phyloP scores from a whole-genome alignment of 2,797 vertebrate genomes.

The Harpagifer antarcticus region DNA sequence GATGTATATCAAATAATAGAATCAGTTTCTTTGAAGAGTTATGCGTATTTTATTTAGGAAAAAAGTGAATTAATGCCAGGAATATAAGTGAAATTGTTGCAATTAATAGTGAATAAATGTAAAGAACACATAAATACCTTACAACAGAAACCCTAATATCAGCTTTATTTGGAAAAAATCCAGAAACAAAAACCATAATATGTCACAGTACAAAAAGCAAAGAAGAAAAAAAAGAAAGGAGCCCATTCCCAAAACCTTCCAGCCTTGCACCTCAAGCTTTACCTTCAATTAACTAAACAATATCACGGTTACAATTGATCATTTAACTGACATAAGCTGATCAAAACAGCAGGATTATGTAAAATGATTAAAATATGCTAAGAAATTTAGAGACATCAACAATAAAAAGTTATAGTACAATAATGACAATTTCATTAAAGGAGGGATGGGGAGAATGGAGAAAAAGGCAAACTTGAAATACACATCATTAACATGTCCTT shows the following conservation, averaged over 20 bases:
- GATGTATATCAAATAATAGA: not conserved
- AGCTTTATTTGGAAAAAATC: constrained; percentile 71
- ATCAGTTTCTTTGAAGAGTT: constrained; percentile 5
- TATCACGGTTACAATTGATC: constrained; percentile 69
- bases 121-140: constrained; percentile 51
- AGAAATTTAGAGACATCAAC: constrained; percentile 72
- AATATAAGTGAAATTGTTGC: constrained; percentile 25
- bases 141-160: constrained; percentile 68
- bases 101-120: constrained; percentile 29
- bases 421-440: constrained; percentile 68
- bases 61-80: constrained; percentile 39
- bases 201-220: constrained; percentile 71
- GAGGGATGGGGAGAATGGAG: constrained; percentile 49
- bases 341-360: constrained; percentile 75
- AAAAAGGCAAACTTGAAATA: constrained; percentile 76
- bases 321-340: constrained; percentile 69
- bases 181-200: constrained; percentile 60
- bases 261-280: constrained; percentile 54
- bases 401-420: constrained; percentile 77
- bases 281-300: constrained; percentile 70
- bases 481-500: constrained; percentile 71
- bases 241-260: constrained; percentile 44
- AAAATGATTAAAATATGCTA: constrained; percentile 77
- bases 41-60: constrained; percentile 33
- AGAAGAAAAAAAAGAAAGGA: not conserved